Evolutionary conservation across 2,797 vertebrate species (phyloP), one percentile per base, ranked within the genome.

Genomic region (Thaleichthys pacificus): DNA sequence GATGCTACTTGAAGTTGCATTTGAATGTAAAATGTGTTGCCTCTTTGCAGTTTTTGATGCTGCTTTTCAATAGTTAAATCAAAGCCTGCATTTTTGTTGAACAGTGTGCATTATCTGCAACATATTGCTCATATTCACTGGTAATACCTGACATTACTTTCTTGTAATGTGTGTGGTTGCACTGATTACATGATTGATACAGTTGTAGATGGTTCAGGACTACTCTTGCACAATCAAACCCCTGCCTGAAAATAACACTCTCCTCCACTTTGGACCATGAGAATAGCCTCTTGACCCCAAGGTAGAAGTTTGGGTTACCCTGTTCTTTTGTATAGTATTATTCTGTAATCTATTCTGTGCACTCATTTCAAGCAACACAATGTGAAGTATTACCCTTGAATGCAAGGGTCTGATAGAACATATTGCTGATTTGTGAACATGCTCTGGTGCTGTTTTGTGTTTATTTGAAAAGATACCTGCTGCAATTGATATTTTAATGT

Each of bases 1-100:
- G 82, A 83, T 68, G 82, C 75, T 86, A 70, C 78, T 82, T 83
- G 73, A 82, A 82, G 69, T 66, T 86, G 82, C 80, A 80, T 82
- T 83, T 86, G 85, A 85, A 86, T 85, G 84, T 88, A 79, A 85
- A 83, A 76, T 89, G 78, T 80, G 89, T 88, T 85, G 81, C 84
- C 82, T 83, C 56, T 78, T 81, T 84, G 79, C 79, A 82, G 80
- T 77, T 80, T 80, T 84, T 86, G 82, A 84, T 86, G 87, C 85
- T 54, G 65, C 42, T 67, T 89, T 87, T 87, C 80, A 81, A 78
- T 88, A 84, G 74, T 79, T 85, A 87, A 79, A 86, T 80, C 85
- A 87, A 79, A 86, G 82, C 85, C 84, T 90, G 88, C 85, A 86
- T 77, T 86, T 82, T 78, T 54, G 81, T 80, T 83, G 69, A 71